Evolutionary conservation across 1,140 invertebrate species (phyloP), one percentile per base, ranked within the genome.

Genomic region (Eurosta solidaginis): DNA sequence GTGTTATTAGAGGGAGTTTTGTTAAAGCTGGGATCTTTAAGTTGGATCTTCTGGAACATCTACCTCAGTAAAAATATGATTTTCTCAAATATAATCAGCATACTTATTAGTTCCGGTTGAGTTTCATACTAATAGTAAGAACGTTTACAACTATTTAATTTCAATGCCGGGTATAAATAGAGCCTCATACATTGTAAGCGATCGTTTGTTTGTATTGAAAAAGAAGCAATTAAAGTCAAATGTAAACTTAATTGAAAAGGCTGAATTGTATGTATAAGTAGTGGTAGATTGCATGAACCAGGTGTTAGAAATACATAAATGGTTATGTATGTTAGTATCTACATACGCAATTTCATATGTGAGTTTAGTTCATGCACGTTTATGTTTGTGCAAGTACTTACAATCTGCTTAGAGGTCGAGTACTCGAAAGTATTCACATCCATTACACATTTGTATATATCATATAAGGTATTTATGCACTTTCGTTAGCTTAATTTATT

Each of bases 241-340:
- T 68, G 59, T 68, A 68, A 68, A 68, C 59, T 68, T 68, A 68
- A 68, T 68, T 68, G 59, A 68, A 68, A 68, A 68, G 59, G 59
- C 40, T 68, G 59, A 36, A 68, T 40, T 68, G 59, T 68, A 68
- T 22, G 5, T 29, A 40, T 68, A n/a, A n/a, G n/a, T n/a, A n/a
- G n/a, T n/a, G n/a, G 50, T 20, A 54, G 3, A 54, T 25, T 22
- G 49, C 7, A 36, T 40, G 59, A 36, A 68, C 29, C n/a, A 42
- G 7, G 54, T 63, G 33, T 68, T 17, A n/a, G 29, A n/a, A n/a
- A n/a, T 20, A n/a, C n/a, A 29, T n/a, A 52, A n/a, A n/a, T n/a
- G n/a, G n/a, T n/a, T 27, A 52, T 9, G 27, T 54, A 54, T 20
- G 22, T 27, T 25, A 52, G 6, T 52, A 52, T 17, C n/a, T 49